Evolutionary conservation across 1,140 invertebrate species (phyloP), one percentile per base, ranked within the genome.

Genomic region (Drosophila takahashii): DNA sequence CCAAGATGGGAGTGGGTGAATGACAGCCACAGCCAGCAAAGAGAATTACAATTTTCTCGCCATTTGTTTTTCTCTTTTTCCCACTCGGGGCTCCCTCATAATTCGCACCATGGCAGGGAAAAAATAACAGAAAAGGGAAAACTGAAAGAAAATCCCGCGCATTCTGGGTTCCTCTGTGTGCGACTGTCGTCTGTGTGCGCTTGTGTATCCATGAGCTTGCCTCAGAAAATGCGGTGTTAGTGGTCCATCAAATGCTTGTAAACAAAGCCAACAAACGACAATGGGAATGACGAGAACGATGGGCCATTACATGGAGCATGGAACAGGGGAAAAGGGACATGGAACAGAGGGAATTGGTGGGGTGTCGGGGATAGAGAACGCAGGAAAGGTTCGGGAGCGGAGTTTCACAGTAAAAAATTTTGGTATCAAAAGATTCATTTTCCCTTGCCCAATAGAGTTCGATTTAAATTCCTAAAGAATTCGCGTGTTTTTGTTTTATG

Each of bases 221-320:
- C 32, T 11, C 48, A 47, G 47, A 85, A 80, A 53, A 45, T 81
- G 75, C 79, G 75, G 72, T 77, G 70, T 86, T 87, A 79, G 83
- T 83, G 83, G 83, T 86, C 83, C 79, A 86, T 86, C 83, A 86
- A 81, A 87, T 79, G 83, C 81, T 86, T 86, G 81, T 86, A 86
- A 86, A 86, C 81, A 86, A 86, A 86, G 81, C 81, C 81, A 87
- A 65, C 71, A 79, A 86, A 87, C 65, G 71, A 66, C 71, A 75
- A 75, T 57, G 73, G 60, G 47, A 72, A 73, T 53, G 59, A 65
- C 39, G 59, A 36, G 48, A 74, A 77, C 56, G 62, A 73, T 48
- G 61, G 50, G 67, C 53, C 54, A 72, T 60, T 79, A 67, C 57
- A 66, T 65, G 61, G 36, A 61, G 32, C 41, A 36, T 36, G 56